Evolutionary conservation across 2,888 invertebrate genomes (phyloP).

Genomic region (Penaeus monodon): DNA sequence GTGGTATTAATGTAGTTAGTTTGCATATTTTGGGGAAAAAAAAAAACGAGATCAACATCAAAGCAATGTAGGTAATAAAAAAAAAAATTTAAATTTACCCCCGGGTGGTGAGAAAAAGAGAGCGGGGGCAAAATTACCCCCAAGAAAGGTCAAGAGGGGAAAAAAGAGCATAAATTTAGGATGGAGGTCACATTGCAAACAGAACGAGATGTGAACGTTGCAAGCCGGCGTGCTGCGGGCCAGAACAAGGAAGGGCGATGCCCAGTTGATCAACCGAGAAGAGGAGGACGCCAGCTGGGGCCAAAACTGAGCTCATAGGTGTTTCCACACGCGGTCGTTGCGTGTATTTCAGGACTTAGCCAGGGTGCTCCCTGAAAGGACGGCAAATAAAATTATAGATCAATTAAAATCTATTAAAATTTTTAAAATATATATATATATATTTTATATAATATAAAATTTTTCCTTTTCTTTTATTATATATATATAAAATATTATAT

Average conservation of each 20-base stretch:
- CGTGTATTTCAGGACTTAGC: slow-evolving; percentile 60
- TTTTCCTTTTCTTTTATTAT: too few relatives aligned
- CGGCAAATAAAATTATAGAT: neutral
- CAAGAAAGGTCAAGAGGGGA: too few relatives aligned
- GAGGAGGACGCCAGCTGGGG: slow-evolving; percentile 63
- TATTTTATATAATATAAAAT: too few relatives aligned
- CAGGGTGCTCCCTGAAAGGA: slow-evolving; percentile 59
- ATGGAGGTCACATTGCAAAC: neutral
- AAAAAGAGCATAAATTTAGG: neutral
- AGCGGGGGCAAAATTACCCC: too few relatives aligned
- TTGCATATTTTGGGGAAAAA: too few relatives aligned
- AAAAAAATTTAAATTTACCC: too few relatives aligned
- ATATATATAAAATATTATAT: too few relatives aligned
- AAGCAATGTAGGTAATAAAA: too few relatives aligned
- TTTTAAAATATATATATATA: too few relatives aligned
- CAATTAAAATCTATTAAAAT: neutral
- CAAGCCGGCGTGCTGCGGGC: neutral
- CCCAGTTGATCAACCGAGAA: slow-evolving; percentile 45
- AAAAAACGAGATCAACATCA: too few relatives aligned
- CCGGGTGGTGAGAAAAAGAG: too few relatives aligned
- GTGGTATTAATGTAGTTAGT: neutral
- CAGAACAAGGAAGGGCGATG: neutral
- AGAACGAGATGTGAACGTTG: neutral
- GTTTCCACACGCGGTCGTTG: slow-evolving; percentile 56
- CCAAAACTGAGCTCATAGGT: slow-evolving; percentile 59